Evolutionary conservation across 2,888 invertebrate genomes (phyloP).

Genomic region (Eledona agricola): DNA sequence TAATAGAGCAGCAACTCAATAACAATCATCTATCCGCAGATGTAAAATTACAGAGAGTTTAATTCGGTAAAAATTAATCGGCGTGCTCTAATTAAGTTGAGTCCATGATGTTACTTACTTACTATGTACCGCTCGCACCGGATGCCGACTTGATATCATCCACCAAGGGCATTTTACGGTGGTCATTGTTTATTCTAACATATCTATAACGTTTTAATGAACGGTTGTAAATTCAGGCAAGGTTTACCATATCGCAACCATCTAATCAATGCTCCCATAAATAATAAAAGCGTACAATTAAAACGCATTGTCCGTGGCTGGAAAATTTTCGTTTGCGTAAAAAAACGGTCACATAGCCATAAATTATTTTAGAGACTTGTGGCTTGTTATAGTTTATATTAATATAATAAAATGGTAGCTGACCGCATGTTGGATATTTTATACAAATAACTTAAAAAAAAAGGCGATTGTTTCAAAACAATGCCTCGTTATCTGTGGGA

Average conservation of each 20-base stretch:
- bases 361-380: slow-evolving; percentile 13
- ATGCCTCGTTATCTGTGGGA: slow-evolving; percentile 51
- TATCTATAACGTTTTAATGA: slow-evolving; percentile 14
- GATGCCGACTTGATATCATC: slow-evolving; percentile 29
- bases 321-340: slow-evolving; percentile 15
- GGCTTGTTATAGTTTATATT: slow-evolving; percentile 19
- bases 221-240: neutral
- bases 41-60: slow-evolving; percentile 40
- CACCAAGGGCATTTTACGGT: slow-evolving; percentile 33
- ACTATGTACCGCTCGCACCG: slow-evolving; percentile 26
- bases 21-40: slow-evolving; percentile 39
- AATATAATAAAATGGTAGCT: slow-evolving; percentile 23
- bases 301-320: slow-evolving; percentile 19
- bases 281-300: slow-evolving; percentile 21
- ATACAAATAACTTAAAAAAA: slow-evolving; percentile 39
- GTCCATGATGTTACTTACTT: too few relatives aligned
- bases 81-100: slow-evolving; percentile 29
- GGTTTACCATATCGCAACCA: slow-evolving; percentile 6
- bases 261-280: slow-evolving; percentile 15
- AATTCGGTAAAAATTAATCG: slow-evolving; percentile 36
- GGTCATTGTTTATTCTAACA: slow-evolving; percentile 32
- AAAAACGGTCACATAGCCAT: slow-evolving; percentile 1
- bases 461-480: slow-evolving; percentile 47
- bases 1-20: slow-evolving; percentile 40
- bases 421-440: slow-evolving; percentile 44